Base-by-base conservation (phyloP, 2,797 vertebrate species). In the Hippoglossus hippoglossus region DNA sequence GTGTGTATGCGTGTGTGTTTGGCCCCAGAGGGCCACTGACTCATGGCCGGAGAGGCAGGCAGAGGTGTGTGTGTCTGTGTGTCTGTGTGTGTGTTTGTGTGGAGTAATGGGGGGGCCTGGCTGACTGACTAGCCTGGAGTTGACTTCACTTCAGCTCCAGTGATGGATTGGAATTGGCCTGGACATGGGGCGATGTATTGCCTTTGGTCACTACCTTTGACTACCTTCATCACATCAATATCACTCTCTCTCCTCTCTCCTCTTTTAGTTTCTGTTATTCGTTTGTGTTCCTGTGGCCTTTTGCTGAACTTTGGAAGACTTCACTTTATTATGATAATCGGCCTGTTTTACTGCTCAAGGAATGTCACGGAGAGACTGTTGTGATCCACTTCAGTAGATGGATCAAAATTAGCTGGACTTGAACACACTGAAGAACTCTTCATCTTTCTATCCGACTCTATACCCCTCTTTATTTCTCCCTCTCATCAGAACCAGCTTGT, bases 151-250 rank as follows among this genome's bases (percentile, higher is more conserved):
- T 94, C 91, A 87, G 84, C 77, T 92, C 86, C 79, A 58, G 90
- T 93, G 93, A 94, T 94, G 92, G 92, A 94, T 90, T 91, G 82
- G 88, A 87, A 94, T 75, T 44, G 83, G 89, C 80, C 87, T 83
- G 85, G 88, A 94, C 93, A 81, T 77, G 82, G 60, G 77, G 84
- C 92, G 77, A 88, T 91, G 92, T 92, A 69, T 92, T 75, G 89
- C 80, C 93, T 90, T 71, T 89, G 94, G 94, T 92, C 94, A 94
- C 93, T 93, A 95, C 94, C 95, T 96, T 91, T 92, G 91, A 92
- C 90, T 87, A 87, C 86, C 91, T 91, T 82, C 90, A 87, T 92
- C 87, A 89, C 88, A 84, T 90, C 91, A 91, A 80, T 88, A 89
- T 63, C 68, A 25, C 65, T 79, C 73, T 67, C 73, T 71, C 72